phyloP scores from a whole-genome alignment of 1,140 invertebrate species.

The Pseudomyrmex pallidus region DNA sequence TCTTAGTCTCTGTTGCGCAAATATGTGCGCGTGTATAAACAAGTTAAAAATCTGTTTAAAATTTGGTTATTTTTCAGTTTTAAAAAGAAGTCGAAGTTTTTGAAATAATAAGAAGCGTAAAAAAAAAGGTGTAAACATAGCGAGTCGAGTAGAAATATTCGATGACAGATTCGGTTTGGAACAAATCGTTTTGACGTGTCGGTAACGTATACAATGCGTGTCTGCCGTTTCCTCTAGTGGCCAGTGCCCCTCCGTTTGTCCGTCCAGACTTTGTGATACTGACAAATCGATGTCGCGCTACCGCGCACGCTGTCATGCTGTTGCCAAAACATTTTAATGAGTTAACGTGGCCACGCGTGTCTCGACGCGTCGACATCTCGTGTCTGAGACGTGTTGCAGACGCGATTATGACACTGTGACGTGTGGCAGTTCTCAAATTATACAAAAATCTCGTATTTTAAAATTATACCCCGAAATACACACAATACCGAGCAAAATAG shows the following conservation, averaged over 20 bases:
- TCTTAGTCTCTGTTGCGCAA: not conserved
- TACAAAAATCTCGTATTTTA: not conserved
- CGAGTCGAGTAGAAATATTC: not conserved
- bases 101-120: no score
- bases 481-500: not conserved
- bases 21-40: not conserved
- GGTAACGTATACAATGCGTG: conserved; percentile 69
- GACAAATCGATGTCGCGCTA: conserved; percentile 75
- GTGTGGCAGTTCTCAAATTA: not conserved
- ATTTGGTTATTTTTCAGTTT: no score
- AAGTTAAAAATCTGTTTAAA: not conserved
- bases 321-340: conserved; percentile 76
- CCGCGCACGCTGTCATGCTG: conserved; percentile 68
- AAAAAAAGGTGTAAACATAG: not conserved
- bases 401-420: conserved; percentile 8
- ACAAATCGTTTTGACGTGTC: conserved; percentile 68
- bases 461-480: conserved; percentile 4
- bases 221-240: conserved; percentile 20
- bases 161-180: conserved; percentile 41
- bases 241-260: conserved; percentile 5
- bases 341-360: conserved; percentile 26
- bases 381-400: conserved; percentile 29
- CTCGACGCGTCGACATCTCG: not conserved
- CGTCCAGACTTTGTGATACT: conserved; percentile 64
- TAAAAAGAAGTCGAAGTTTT: no score